These are phyloP conservation scores for Aptenodytes patagonicus DNA, from an alignment of 2,113 vertebrate species.

Conservation along the genomic window DNA sequence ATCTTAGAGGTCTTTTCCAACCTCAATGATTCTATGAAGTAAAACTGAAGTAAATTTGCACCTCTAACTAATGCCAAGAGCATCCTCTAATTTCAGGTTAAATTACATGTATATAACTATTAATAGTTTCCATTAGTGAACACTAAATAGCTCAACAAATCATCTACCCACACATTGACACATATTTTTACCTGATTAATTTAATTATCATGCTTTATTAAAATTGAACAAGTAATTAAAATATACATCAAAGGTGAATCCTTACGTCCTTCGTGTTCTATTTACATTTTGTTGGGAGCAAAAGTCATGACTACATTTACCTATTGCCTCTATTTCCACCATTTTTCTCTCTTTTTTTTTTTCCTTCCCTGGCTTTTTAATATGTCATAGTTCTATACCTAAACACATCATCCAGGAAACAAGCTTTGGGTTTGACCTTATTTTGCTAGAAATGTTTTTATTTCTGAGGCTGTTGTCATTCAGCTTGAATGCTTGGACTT, in stretches of 20 bases:
- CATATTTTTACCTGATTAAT: not conserved
- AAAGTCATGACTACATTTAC: not conserved
- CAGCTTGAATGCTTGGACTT: not conserved
- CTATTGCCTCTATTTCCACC: not conserved
- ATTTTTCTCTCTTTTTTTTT: not conserved
- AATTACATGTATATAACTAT: not conserved
- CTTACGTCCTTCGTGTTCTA: not conserved
- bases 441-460: not conserved
- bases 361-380: not conserved
- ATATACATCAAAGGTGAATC: not conserved
- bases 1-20: no score
- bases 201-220: not conserved
- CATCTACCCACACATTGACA: not conserved
- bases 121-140: not conserved
- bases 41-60: not conserved
- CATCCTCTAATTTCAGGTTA: not conserved
- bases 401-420: not conserved
- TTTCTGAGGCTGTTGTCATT: not conserved
- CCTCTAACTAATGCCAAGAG: not conserved
- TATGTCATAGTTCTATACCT: not conserved
- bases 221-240: not conserved
- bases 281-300: not conserved
- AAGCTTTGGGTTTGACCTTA: not conserved
- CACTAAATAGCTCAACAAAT: not conserved
- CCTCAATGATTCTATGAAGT: no score